Base-by-base conservation (phyloP, 2,888 invertebrate species). In the Pherbina coryleti region DNA sequence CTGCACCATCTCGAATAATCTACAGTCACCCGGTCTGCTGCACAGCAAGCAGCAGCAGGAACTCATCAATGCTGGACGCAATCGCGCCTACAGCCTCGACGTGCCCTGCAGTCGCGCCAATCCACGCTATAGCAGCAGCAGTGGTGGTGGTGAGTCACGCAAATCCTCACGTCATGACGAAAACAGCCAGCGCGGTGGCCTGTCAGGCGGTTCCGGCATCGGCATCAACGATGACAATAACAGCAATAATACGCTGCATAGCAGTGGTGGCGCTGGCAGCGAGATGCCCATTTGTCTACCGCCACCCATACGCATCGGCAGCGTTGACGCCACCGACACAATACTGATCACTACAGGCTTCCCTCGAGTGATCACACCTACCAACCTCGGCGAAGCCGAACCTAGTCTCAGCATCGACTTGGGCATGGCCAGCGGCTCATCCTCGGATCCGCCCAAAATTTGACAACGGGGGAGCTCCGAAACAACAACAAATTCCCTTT, bases 401-500 rank as follows among this genome's bases (percentile, higher is more conserved):
- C 84, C 86, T 22, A 86, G 86, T 71, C 71, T 85, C 2, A 88
- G 85, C 83, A 85, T 85, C 53, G 88, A 89, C 44, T 81, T 88
- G 82, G 87, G 85, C 44, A 64, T 88, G 83, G 86, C 85, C 78
- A 86, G 87, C 73, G 86, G 83, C 75, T 86, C 86, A 2, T 85
- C 87, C 4, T 86, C 86, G 78, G 86, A 86, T 74, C 85, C 84
- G 76, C 85, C 87, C 82, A 89, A 88, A 82, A 90, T 90, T 86
- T 90, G 90, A 90, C 90, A 90, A 86, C 87, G 87, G 87, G 89
- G 86, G 85, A 87, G 87, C 84, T 84, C 85, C 82, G 88, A 88
- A 66, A 88, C 86, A 77, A 88, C 87, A 77, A 86, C 86, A 73
- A 89, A 87, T 80, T 88, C 88, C 72, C 83, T 86, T 77, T 88